Evolutionary conservation across 2,888 invertebrate species (phyloP).

Genomic region (Poecilus cupreus): DNA sequence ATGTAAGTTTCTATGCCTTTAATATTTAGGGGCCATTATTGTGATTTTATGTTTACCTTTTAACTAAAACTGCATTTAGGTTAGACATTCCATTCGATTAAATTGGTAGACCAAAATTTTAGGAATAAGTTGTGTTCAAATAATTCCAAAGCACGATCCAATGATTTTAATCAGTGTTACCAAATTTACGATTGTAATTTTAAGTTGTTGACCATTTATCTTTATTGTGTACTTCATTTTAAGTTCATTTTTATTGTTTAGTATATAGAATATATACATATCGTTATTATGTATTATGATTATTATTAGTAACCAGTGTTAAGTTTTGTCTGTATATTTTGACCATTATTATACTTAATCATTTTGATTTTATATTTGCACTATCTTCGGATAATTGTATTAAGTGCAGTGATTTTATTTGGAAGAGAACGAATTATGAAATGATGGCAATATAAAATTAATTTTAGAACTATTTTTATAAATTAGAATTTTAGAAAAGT

Average conservation of each 20-base stretch:
- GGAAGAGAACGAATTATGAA: constrained; percentile 25
- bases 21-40: constrained; percentile 52
- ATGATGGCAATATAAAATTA: constrained; percentile 61
- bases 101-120: constrained; percentile 20
- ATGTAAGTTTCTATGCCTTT: constrained; percentile 27
- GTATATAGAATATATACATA: constrained; percentile 70
- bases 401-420: constrained; percentile 28
- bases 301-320: neutral
- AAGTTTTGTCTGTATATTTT: constrained; percentile 32
- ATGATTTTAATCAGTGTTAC: constrained; percentile 49
- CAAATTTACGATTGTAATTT: constrained; percentile 41
- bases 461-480: constrained; percentile 62
- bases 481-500: constrained; percentile 58
- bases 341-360: constrained; percentile 2
- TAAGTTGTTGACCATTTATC: constrained; percentile 64
- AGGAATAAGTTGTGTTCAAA: constrained; percentile 1
- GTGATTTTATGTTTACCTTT: constrained; percentile 46
- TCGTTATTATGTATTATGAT: constrained; percentile 64
- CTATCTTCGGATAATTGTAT: constrained; percentile 36
- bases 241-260: constrained; percentile 67
- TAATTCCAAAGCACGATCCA: constrained; percentile 49
- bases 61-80: constrained; percentile 53
- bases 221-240: constrained; percentile 70
- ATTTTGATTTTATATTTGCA: constrained; percentile 30
- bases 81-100: constrained; percentile 25